phyloP scores from a whole-genome alignment of 2,888 invertebrate genomes.

The Drosophila glabriapex region DNA sequence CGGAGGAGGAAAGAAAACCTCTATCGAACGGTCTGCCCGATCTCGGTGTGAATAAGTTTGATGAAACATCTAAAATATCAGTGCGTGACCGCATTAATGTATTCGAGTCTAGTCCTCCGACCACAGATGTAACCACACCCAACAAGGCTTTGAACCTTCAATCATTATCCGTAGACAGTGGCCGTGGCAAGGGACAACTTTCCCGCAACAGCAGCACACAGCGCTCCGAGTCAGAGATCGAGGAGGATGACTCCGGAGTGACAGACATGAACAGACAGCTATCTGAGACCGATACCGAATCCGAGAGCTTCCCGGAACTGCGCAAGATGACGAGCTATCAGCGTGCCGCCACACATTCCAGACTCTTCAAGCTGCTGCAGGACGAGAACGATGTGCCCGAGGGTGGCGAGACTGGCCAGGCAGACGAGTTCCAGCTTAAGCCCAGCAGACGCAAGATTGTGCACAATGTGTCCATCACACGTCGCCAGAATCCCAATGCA shows the following conservation, averaged over 20 bases:
- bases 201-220: constrained; percentile 84
- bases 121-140: constrained; percentile 24
- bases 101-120: constrained; percentile 73
- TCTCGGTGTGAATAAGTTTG: constrained; percentile 67
- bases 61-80: constrained; percentile 77
- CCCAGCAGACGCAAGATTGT: constrained; percentile 84
- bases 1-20: constrained; percentile 35
- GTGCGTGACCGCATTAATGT: constrained; percentile 83
- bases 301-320: constrained; percentile 87
- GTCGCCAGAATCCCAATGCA: constrained; percentile 83
- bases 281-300: constrained; percentile 89
- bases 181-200: constrained; percentile 75
- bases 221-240: constrained; percentile 86
- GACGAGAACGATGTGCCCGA: constrained; percentile 86
- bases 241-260: constrained; percentile 90
- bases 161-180: constrained; percentile 79
- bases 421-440: constrained; percentile 80
- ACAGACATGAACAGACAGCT: constrained; percentile 90
- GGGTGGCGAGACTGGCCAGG: constrained; percentile 33
- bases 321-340: constrained; percentile 88
- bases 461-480: constrained; percentile 85
- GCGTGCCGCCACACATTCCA: constrained; percentile 90
- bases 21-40: constrained; percentile 73
- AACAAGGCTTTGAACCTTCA: constrained; percentile 61
- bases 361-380: constrained; percentile 89